These are phyloP conservation scores for Hepsetus odoe DNA, from an alignment of 2,113 vertebrate species.

Conservation along the genomic window DNA sequence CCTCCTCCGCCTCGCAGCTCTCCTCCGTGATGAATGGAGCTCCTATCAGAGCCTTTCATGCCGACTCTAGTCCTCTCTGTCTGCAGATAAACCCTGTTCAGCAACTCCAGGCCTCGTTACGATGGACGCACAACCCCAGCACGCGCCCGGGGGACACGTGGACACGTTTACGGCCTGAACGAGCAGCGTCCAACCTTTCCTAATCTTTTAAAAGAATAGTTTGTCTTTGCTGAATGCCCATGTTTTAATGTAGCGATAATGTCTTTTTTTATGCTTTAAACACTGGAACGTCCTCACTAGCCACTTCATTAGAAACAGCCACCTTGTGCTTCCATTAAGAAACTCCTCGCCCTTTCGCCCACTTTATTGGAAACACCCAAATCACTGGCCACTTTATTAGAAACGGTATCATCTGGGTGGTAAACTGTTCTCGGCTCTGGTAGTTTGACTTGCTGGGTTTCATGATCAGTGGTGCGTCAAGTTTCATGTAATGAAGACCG, in stretches of 20 bases:
- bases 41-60: slow-evolving; percentile 23
- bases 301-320: neutral
- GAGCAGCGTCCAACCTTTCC: too few relatives aligned
- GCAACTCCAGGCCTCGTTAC: slow-evolving; percentile 25
- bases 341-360: too few relatives aligned
- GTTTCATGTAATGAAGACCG: neutral
- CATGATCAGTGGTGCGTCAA: too few relatives aligned
- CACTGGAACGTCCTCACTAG: neutral
- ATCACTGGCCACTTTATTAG: neutral
- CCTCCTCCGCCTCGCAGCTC: neutral
- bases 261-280: neutral
- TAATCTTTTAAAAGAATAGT: too few relatives aligned
- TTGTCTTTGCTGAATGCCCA: too few relatives aligned
- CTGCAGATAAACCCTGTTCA: slow-evolving; percentile 4
- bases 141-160: too few relatives aligned
- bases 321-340: neutral
- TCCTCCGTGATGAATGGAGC: slow-evolving; percentile 11
- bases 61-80: neutral
- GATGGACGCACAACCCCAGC: too few relatives aligned
- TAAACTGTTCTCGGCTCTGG: too few relatives aligned
- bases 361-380: neutral
- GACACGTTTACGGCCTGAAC: too few relatives aligned
- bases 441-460: too few relatives aligned
- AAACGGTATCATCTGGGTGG: neutral
- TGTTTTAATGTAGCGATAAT: too few relatives aligned